phyloP scores from a whole-genome alignment of 2,113 vertebrate genomes.

The Anas platyrhynchos region DNA sequence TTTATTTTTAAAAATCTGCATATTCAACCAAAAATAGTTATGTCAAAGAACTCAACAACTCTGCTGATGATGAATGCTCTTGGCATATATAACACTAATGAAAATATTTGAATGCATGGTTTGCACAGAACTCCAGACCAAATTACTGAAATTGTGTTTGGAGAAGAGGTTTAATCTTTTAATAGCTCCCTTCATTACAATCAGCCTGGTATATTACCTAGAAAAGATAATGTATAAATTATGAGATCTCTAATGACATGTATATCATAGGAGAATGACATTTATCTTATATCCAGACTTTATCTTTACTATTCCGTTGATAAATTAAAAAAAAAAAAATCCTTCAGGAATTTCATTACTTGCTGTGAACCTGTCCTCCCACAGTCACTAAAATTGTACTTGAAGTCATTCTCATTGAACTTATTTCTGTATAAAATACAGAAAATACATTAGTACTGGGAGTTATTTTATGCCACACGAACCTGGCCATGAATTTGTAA shows the following conservation, averaged over 20 bases:
- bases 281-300: neutral
- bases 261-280: neutral
- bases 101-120: neutral
- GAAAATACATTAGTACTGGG: neutral
- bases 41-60: neutral
- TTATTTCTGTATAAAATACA: neutral
- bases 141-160: neutral
- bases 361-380: neutral
- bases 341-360: neutral
- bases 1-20: neutral
- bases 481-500: neutral
- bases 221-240: neutral
- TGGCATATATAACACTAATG: neutral
- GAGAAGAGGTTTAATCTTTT: neutral
- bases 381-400: neutral
- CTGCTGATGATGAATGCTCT: neutral
- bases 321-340: neutral
- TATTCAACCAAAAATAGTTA: neutral
- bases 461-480: neutral
- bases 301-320: neutral
- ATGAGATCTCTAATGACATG: neutral
- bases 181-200: neutral
- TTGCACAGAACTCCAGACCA: neutral
- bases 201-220: neutral
- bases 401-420: neutral